Conservation (phyloP, 2,113 vertebrate species). For the Xenopus borealis region DNA sequence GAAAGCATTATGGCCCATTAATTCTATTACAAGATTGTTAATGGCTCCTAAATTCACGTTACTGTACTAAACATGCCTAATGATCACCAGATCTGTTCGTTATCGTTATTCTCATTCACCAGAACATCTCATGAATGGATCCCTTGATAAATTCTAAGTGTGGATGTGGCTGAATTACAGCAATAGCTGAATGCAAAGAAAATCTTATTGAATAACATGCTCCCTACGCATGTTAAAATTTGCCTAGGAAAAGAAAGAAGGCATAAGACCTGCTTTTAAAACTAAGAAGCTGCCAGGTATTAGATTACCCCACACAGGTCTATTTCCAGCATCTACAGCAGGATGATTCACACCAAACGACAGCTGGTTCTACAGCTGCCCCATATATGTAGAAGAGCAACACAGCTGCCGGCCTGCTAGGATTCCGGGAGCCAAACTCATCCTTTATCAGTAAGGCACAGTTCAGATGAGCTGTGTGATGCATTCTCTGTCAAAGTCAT, state of each 20-base stretch:
- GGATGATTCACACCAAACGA: constrained; percentile 83
- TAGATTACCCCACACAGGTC: constrained; percentile 82
- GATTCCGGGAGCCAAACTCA: constrained; percentile 72
- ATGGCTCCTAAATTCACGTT: constrained; percentile 30
- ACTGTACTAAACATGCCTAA: constrained; percentile 40
- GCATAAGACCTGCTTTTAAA: constrained; percentile 63
- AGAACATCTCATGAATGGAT: constrained; percentile 39
- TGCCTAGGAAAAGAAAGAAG: constrained; percentile 20
- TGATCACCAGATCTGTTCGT: constrained; percentile 29
- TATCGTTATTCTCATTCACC: constrained; percentile 13
- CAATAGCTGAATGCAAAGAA: not conserved
- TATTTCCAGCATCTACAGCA: constrained; percentile 86
- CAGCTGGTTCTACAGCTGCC: constrained; percentile 95
- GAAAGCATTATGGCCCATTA: constrained; percentile 33
- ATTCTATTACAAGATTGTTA: constrained; percentile 41
- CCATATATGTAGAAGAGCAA: constrained; percentile 74
- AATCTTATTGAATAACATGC: constrained; percentile 5
- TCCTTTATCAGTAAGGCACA: constrained; percentile 64
- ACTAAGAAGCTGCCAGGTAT: constrained; percentile 79
- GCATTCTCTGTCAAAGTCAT: not conserved
- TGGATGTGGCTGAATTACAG: constrained; percentile 25
- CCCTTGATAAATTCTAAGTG: constrained; percentile 16
- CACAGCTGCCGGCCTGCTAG: constrained; percentile 88
- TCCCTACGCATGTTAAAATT: constrained; percentile 10
- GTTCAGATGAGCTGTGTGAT: constrained; percentile 17